Evolutionary conservation across 1,140 invertebrate species (phyloP), one percentile per base, ranked within the genome.

Genomic region (Drosophila truncata): DNA sequence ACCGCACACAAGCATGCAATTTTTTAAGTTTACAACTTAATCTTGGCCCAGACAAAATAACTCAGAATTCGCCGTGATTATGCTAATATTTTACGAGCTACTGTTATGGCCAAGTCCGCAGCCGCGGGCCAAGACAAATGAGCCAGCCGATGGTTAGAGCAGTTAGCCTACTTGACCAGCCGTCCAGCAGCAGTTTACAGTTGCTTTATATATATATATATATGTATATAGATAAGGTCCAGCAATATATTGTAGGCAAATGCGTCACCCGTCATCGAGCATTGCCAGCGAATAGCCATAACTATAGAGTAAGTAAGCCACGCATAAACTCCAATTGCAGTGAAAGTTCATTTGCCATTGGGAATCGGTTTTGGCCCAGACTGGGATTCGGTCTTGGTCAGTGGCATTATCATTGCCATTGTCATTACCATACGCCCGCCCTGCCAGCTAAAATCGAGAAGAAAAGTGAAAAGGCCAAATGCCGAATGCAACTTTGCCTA

Each of bases 21-120:
- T 55, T 60, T 50, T 58, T 29, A 39, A 29, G 58, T 59, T 76
- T 75, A 82, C 69, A 82, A 83, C 81, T 85, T 76, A 33, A 88
- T 90, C 61, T 58, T n/a, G 14, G 70, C n/a, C 39, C 23, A 46
- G 13, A 18, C 50, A 63, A 63, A 37, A 25, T 64, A 46, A 50
- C 20, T 20, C 55, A 66, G 80, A 80, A 84, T 84, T 67, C 65
- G 31, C 35, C n/a, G 46, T 57, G 73, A 90, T 90, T 90, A 90
- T 78, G 81, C 66, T 90, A 84, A 88, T 74, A 81, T 85, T 90
- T 88, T 80, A 88, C 72, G 84, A 69, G 81, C 81, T 87, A 86
- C 83, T 87, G 83, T 75, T 82, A 86, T 82, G 57, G 57, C 33
- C 37, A 23, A 59, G 23, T 44, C 20, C 33, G 63, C n/a, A 41